Percentiles rank a stretch among this genome's conserved stretches.
Evolutionary conservation across 2,113 vertebrate species (phyloP).

Genomic region (Carettochelys insculpta): DNA sequence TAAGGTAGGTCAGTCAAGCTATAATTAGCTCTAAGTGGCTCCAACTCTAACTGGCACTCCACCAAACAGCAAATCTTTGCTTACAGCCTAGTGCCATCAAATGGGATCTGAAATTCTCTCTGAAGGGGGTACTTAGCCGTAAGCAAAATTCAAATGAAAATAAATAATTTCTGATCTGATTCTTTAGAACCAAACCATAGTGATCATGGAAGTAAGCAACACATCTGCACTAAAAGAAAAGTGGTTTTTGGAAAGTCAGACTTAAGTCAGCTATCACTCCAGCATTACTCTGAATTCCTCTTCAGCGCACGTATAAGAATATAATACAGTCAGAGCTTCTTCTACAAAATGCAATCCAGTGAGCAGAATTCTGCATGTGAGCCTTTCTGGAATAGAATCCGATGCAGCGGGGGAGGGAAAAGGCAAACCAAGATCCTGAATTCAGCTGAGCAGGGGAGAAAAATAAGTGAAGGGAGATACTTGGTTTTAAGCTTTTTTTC

Average conservation of each 20-base stretch:
- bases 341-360: constrained; percentile 9
- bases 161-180: neutral
- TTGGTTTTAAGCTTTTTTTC: constrained; percentile 27
- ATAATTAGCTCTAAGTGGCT: neutral
- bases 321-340: constrained; percentile 21
- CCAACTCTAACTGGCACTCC: neutral
- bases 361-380: constrained; percentile 12
- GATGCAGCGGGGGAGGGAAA: constrained; percentile 23
- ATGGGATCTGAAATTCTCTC: constrained; percentile 29
- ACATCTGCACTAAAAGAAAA: neutral
- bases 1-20: constrained; percentile 7
- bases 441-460: neutral
- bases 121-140: neutral
- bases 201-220: neutral
- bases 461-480: neutral
- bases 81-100: neutral
- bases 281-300: constrained; percentile 8
- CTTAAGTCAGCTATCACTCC: neutral
- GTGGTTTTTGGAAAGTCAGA: neutral
- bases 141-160: constrained; percentile 10
- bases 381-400: constrained; percentile 30
- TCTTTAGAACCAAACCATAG: neutral
- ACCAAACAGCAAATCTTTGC: neutral
- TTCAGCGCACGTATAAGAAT: too few species aligned
- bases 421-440: constrained; percentile 32